Evolutionary conservation across 2,113 vertebrate genomes (phyloP).

Genomic region (Sakesphorus luctuosus): DNA sequence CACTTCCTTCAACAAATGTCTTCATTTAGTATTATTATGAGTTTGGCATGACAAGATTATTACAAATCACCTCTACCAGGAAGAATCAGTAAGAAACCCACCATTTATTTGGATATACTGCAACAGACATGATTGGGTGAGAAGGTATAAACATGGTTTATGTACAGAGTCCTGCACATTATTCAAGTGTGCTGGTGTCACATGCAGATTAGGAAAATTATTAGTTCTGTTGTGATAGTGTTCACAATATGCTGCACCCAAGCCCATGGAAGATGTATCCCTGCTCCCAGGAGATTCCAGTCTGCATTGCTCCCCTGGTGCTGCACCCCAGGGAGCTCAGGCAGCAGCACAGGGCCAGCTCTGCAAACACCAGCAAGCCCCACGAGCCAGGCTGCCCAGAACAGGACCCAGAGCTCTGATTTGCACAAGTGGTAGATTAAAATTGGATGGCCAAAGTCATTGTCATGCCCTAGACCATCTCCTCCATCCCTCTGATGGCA

Average conservation of each 20-base stretch:
- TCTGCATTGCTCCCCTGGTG: not conserved
- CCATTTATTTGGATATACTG: constrained; percentile 53
- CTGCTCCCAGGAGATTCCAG: not conserved
- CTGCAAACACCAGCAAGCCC: not conserved
- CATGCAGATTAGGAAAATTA: constrained; percentile 22
- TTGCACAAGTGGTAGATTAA: not conserved
- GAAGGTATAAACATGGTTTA: constrained; percentile 61
- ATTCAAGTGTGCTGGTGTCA: constrained; percentile 21
- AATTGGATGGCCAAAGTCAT: not conserved
- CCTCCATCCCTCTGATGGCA: not conserved
- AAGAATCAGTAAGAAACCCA: constrained; percentile 44
- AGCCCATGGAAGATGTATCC: not conserved
- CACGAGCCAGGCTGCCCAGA: not conserved
- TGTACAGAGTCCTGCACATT: not conserved
- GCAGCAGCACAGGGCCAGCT: not conserved
- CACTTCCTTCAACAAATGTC: constrained; percentile 76
- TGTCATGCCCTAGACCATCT: not conserved
- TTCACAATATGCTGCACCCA: not conserved
- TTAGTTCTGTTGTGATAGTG: not conserved
- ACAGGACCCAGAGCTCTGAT: not conserved
- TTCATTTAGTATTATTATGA: constrained; percentile 76
- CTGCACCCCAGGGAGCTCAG: not conserved
- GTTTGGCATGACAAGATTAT: constrained; percentile 75
- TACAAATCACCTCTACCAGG: constrained; percentile 71
- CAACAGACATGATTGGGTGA: constrained; percentile 50